Evolutionary conservation across 2,888 invertebrate genomes (phyloP).

Genomic region (Bembecia ichneumoniformis): DNA sequence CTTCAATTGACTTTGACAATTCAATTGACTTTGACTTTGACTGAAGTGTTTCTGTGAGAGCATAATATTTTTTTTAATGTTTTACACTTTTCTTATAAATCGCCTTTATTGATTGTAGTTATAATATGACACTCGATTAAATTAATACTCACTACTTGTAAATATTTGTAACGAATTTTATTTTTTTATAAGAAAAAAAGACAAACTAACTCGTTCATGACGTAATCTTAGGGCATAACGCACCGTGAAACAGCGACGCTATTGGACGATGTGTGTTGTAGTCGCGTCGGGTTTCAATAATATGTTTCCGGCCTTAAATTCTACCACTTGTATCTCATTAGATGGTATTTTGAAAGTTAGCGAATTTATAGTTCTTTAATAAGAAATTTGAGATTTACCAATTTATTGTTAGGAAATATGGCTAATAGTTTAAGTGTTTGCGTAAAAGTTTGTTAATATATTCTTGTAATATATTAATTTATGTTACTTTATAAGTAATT

Average conservation of each 20-base stretch:
- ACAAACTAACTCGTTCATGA: constrained; percentile 15
- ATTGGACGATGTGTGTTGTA: not conserved
- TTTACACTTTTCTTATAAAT: not conserved
- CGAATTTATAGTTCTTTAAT: constrained; percentile 63
- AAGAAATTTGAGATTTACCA: constrained; percentile 67
- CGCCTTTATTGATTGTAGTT: constrained; percentile 15
- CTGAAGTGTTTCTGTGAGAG: constrained; percentile 7
- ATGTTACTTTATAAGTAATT: constrained; percentile 55
- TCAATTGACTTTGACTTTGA: constrained; percentile 5
- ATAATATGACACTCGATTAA: constrained; percentile 29
- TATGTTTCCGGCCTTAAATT: constrained; percentile 52
- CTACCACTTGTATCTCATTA: constrained; percentile 71
- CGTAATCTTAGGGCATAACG: not conserved
- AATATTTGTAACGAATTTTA: constrained; percentile 40
- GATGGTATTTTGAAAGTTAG: constrained; percentile 67
- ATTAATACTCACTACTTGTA: constrained; percentile 64
- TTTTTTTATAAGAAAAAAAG: constrained; percentile 20
- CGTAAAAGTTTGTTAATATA: constrained; percentile 66
- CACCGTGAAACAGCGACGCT: too few relatives aligned
- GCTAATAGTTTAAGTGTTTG: constrained; percentile 55
- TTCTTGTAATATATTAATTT: constrained; percentile 61
- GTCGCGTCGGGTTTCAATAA: not conserved
- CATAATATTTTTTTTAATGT: not conserved
- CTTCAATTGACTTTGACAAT: too few relatives aligned
- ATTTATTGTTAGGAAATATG: constrained; percentile 60